These are phyloP conservation scores for Misgurnus mizolepis DNA, from an alignment of 2,113 vertebrate species.

Conservation along the genomic window DNA sequence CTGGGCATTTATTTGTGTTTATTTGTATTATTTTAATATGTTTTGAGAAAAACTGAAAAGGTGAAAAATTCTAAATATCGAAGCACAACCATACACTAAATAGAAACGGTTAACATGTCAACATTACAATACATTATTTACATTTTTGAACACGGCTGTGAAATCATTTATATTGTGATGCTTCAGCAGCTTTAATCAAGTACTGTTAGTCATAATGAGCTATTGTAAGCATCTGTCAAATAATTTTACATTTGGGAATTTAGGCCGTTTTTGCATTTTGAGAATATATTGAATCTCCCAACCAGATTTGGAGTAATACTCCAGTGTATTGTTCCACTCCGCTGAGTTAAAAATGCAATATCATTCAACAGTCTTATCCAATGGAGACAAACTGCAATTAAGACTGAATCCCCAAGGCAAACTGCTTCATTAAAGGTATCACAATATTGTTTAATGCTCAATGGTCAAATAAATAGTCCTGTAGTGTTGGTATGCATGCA, in stretches of 20 bases:
- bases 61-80: not conserved
- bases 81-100: not conserved
- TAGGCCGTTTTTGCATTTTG: not conserved
- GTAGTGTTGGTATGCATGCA: not conserved
- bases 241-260: not conserved
- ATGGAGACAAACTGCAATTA: slow-evolving; percentile 23
- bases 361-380: not conserved
- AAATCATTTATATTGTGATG: not conserved
- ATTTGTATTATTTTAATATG: not conserved
- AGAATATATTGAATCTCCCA: slow-evolving; percentile 1
- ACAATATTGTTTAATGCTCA: slow-evolving; percentile 23
- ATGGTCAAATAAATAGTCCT: slow-evolving; percentile 19
- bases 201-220: not conserved
- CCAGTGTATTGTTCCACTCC: not conserved
- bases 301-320: not conserved
- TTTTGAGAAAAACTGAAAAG: not conserved
- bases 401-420: slow-evolving; percentile 4
- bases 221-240: not conserved
- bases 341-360: not conserved
- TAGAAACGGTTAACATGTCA: not conserved
- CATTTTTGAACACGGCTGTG: not conserved
- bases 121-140: too few relatives aligned
- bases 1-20: slow-evolving; percentile 11
- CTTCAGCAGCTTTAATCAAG: not conserved
- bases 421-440: slow-evolving; percentile 21